These are phyloP conservation scores for Syngnathus rostellatus DNA, from an alignment of 2,797 vertebrate genomes.

Conservation along the genomic window DNA sequence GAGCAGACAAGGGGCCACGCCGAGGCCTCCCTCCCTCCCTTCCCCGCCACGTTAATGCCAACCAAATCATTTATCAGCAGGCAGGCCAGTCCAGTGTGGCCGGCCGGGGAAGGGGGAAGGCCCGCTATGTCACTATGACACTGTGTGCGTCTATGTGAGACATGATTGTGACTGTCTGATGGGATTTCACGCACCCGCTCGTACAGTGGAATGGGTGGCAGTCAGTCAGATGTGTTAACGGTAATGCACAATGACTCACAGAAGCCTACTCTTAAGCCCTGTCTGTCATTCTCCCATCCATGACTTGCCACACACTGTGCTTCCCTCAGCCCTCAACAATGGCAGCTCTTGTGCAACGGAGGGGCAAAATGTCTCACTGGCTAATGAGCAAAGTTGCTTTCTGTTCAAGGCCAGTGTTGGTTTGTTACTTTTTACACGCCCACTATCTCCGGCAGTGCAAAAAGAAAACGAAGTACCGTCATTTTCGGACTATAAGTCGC, in stretches of 20 bases:
- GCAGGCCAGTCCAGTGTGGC: conserved; percentile 13
- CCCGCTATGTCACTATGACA: conserved; percentile 7
- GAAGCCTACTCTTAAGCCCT: conserved; percentile 18
- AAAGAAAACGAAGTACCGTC: conserved; percentile 17
- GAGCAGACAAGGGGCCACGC: conserved; percentile 15
- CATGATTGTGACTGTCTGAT: conserved; percentile 19
- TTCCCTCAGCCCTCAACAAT: conserved; percentile 24
- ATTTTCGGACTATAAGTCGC: too few species aligned
- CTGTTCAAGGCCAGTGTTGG: conserved; percentile 7
- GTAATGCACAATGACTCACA: conserved; percentile 41
- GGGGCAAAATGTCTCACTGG: conserved; percentile 16
- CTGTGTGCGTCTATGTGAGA: conserved; percentile 18
- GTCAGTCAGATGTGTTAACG: conserved; percentile 20
- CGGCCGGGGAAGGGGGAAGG: neutral
- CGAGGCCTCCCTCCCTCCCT: conserved; percentile 19
- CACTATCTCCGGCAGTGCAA: neutral
- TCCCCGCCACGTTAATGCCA: conserved; percentile 18
- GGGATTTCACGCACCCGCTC: conserved; percentile 30
- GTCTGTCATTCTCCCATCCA: conserved; percentile 29
- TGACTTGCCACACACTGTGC: conserved; percentile 35
- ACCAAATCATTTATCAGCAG: conserved; percentile 27
- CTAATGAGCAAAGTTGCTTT: conserved; percentile 19
- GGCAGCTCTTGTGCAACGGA: conserved; percentile 35
- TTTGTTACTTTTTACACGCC: conserved; percentile 5
- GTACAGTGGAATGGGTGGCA: conserved; percentile 17